These are phyloP conservation scores for Tyrannus savana DNA, from an alignment of 2,113 vertebrate species.

Conservation along the genomic window DNA sequence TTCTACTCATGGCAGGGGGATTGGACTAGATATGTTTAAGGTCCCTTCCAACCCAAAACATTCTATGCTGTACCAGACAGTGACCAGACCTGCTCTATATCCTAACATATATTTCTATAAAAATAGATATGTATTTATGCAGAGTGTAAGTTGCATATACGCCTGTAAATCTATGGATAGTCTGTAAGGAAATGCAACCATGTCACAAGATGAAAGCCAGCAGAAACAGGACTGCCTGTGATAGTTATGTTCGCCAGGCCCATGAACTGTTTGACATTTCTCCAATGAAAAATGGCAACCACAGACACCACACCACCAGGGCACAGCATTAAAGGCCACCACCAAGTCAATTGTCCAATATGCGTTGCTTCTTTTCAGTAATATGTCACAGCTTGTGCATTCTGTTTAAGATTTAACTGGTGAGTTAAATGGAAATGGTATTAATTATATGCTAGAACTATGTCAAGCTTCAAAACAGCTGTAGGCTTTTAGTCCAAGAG, in stretches of 20 bases:
- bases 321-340: slow-evolving; percentile 50
- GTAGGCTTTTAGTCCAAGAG: slow-evolving; percentile 37
- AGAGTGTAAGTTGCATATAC: not conserved
- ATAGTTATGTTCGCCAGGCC: slow-evolving; percentile 42
- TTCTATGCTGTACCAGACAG: not conserved
- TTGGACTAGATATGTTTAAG: not conserved
- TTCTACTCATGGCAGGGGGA: not conserved
- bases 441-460: slow-evolving; percentile 50
- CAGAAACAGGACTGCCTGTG: not conserved
- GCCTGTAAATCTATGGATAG: not conserved
- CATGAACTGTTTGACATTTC: slow-evolving; percentile 35
- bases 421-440: slow-evolving; percentile 59
- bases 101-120: not conserved
- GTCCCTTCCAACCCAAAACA: not conserved
- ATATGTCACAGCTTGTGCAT: slow-evolving; percentile 36
- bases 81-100: not conserved
- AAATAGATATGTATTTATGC: not conserved
- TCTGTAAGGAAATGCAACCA: not conserved
- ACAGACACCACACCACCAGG: slow-evolving; percentile 19
- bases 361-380: slow-evolving; percentile 10
- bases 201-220: not conserved
- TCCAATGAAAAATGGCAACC: slow-evolving; percentile 43
- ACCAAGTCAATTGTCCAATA: slow-evolving; percentile 40
- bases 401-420: slow-evolving; percentile 49
- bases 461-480: slow-evolving; percentile 55